Percentiles rank a stretch among this genome's conserved stretches.
phyloP scores from a whole-genome alignment of 2,113 vertebrate genomes.

The Peromyscus californicus region DNA sequence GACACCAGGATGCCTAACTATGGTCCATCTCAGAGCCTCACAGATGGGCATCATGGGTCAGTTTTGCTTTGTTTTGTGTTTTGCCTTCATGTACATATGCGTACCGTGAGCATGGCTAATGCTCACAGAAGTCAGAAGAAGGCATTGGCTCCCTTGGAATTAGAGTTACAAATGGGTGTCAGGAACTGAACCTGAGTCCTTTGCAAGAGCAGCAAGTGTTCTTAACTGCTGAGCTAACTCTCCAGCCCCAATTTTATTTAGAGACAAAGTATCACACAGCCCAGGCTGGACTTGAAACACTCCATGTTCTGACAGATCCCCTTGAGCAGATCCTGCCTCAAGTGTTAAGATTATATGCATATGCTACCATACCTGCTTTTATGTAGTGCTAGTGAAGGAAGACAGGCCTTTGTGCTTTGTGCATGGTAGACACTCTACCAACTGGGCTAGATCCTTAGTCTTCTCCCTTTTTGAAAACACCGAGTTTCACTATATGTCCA shows the following conservation, averaged over 20 bases:
- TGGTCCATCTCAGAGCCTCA: background rate
- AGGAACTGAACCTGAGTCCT: background rate
- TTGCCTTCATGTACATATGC: background rate
- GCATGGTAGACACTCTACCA: background rate
- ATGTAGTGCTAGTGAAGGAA: background rate
- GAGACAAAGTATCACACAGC: background rate
- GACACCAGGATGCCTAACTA: no score
- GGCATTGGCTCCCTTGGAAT: background rate
- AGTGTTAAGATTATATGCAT: background rate
- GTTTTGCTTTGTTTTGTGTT: background rate
- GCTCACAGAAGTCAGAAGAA: background rate
- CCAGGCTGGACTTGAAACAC: background rate
- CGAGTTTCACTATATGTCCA: background rate
- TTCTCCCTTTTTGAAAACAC: background rate
- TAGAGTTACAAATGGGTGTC: background rate
- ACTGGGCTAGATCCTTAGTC: background rate
- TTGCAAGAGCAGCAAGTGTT: background rate
- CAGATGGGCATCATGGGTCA: background rate
- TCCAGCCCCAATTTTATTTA: background rate
- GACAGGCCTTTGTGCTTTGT: background rate
- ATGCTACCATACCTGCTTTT: background rate
- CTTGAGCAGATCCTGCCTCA: background rate
- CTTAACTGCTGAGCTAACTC: background rate
- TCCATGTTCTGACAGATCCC: background rate
- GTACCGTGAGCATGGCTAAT: no score